Evolutionary conservation across 2,797 vertebrate species (phyloP), one percentile per base, ranked within the genome.

Genomic region (Galaxias olidus): DNA sequence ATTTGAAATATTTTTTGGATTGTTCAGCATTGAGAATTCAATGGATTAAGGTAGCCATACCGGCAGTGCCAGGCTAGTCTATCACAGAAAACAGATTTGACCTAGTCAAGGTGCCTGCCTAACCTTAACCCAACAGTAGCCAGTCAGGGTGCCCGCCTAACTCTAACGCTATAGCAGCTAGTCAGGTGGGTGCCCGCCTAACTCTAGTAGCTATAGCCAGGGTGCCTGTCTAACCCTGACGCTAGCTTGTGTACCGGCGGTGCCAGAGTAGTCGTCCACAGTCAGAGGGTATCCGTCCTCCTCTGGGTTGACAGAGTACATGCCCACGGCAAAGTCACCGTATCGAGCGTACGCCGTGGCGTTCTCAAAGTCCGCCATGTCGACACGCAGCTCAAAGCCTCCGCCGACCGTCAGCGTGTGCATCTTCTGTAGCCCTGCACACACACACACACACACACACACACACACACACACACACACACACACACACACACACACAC

Each of bases 351-450:
- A 96, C 12, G 94, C 94, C 0, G 96, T 96, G 85, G 91, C 80
- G 0, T 98, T 98, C 61, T 98, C 95, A 0, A 98, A 98, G 87
- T 98, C 97, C 5, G 94, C 90, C 82, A 98, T 86, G 87, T 97
- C 96, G 9, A 98, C 92, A 8, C 93, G 92, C 18, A 98, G 86
- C 90, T 98, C 94, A 0, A 94, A 95, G 71, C 88, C 90, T 0
- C 93, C 92, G 62, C 96, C 94, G 0, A 92, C 87, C n/a, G 95
- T 97, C 72, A 98, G 88, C 5, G 91, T 75, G 8, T 94, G 93
- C 65, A 98, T 91, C 78, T 93, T 86, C 81, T 91, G 93, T 63
- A 97, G 90, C 65, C 96, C 97, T 98, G 74, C 30, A 61, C 59
- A 60, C 11, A 54, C 57, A 76, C 20, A 62, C 13, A 44, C 17